phyloP scores from a whole-genome alignment of 2,888 invertebrate species.

The Geophilus truncorum region DNA sequence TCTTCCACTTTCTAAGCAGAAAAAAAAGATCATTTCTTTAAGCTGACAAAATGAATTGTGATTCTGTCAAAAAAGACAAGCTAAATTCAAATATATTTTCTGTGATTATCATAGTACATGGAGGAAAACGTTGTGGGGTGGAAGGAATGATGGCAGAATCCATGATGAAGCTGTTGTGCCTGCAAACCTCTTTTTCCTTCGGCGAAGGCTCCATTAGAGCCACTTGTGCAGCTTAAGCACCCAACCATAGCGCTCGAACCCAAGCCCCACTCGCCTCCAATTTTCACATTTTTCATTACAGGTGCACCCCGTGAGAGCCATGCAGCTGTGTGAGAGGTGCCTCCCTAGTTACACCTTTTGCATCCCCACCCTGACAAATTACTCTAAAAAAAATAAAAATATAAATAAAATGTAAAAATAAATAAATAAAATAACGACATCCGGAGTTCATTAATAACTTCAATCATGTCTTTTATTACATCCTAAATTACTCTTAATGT shows the following conservation, averaged over 20 bases:
- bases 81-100: slow-evolving; percentile 20
- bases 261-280: slow-evolving; percentile 5
- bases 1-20: not conserved
- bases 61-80: slow-evolving; percentile 12
- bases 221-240: slow-evolving; percentile 20
- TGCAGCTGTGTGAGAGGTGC: not conserved
- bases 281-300: slow-evolving; percentile 16
- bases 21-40: slow-evolving; percentile 6
- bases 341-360: not conserved
- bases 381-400: not conserved
- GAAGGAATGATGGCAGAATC: slow-evolving; percentile 2
- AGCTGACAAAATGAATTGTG: slow-evolving; percentile 20
- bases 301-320: slow-evolving; percentile 7
- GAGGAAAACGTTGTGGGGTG: slow-evolving; percentile 7
- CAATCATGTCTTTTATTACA: not conserved
- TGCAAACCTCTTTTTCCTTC: slow-evolving; percentile 7
- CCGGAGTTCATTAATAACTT: not conserved
- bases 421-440: not conserved
- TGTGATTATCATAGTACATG: slow-evolving; percentile 14
- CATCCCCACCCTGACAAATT: not conserved
- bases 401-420: not conserved
- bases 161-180: slow-evolving; percentile 16
- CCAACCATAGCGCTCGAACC: slow-evolving; percentile 20
- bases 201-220: not conserved
- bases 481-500: not conserved